These are phyloP conservation scores for Cylindroiulus punctatus DNA, from an alignment of 2,888 invertebrate genomes.

Conservation along the genomic window DNA sequence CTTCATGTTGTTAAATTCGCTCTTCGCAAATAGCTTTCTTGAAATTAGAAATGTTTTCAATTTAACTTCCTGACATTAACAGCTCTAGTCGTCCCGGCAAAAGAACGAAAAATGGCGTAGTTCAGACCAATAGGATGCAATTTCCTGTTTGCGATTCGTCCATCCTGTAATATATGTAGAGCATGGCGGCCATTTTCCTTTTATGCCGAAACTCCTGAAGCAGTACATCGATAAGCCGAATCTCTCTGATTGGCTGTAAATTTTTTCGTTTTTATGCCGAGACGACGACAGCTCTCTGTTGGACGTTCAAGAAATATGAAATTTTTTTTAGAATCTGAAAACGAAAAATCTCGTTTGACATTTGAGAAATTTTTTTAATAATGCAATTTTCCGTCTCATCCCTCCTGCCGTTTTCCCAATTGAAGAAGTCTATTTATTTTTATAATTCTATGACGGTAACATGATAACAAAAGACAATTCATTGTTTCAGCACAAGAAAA, in stretches of 20 bases:
- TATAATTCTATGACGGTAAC: neutral
- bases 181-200: no score
- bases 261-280: no score
- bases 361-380: neutral
- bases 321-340: neutral
- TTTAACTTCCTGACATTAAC: neutral
- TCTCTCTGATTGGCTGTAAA: no score
- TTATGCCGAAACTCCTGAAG: no score
- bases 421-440: neutral
- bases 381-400: neutral
- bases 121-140: no score
- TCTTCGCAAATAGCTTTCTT: neutral
- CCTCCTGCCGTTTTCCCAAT: constrained; percentile 20
- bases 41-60: neutral
- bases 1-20: neutral
- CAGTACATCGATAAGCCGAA: no score
- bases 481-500: neutral
- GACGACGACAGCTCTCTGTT: no score
- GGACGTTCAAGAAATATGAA: neutral
- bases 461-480: neutral
- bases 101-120: no score
- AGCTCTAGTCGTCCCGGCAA: no score
- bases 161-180: no score
- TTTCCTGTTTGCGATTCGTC: no score
- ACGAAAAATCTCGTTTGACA: neutral